Conservation (phyloP, 2,797 vertebrate genomes). For the Helarctos malayanus region DNA sequence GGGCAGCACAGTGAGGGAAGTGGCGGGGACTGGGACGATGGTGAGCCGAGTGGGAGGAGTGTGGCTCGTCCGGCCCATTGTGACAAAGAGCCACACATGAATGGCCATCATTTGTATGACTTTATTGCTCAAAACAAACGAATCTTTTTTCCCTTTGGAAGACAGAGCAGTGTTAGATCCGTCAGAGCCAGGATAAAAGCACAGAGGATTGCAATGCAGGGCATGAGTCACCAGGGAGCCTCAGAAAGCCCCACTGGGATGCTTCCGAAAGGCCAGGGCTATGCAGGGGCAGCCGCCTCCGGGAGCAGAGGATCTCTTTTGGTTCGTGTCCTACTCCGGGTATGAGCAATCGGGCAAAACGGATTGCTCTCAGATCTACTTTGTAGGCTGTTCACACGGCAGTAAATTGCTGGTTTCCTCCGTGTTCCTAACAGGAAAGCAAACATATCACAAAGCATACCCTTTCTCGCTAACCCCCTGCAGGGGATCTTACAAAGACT, state of each 20-base stretch:
- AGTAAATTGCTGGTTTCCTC: constrained; percentile 55
- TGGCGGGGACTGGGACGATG: not conserved
- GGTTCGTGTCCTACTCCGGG: not conserved
- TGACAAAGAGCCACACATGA: constrained; percentile 68
- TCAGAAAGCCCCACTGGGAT: not conserved
- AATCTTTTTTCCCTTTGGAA: constrained; percentile 76
- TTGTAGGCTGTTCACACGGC: constrained; percentile 7
- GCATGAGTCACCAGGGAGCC: not conserved
- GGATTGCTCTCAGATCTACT: not conserved
- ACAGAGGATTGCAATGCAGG: constrained; percentile 55
- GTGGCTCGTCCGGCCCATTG: not conserved
- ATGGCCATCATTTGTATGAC: constrained; percentile 68
- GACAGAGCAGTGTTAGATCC: constrained; percentile 72
- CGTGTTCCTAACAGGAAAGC: constrained; percentile 52
- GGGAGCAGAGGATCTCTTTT: not conserved
- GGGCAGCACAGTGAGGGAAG: not conserved
- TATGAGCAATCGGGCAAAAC: not conserved
- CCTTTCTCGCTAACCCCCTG: constrained; percentile 45
- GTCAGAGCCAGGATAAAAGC: constrained; percentile 75
- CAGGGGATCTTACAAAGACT: constrained; percentile 44
- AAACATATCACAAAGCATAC: not conserved
- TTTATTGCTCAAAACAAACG: constrained; percentile 84
- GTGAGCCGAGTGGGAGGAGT: not conserved
- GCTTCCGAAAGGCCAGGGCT: constrained; percentile 34
- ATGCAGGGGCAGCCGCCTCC: not conserved